These are phyloP conservation scores for Lithobates sylvaticus DNA, from an alignment of 2,797 vertebrate species.

Conservation along the genomic window DNA sequence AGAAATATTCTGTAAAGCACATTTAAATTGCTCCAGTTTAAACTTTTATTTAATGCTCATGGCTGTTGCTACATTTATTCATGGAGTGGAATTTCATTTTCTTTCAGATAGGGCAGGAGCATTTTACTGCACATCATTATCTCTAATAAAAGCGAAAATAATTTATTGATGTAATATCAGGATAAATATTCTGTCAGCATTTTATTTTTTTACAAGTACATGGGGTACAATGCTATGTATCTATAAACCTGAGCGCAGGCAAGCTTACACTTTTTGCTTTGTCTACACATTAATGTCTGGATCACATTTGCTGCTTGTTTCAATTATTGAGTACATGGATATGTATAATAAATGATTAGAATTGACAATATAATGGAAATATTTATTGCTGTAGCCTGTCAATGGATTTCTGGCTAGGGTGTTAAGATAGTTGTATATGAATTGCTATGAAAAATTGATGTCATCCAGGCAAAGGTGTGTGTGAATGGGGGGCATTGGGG, in stretches of 20 bases:
- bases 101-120: slow-evolving; percentile 8
- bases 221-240: background rate
- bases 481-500: too few species aligned
- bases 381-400: too few species aligned
- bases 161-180: background rate
- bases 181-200: background rate
- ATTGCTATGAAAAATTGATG: background rate
- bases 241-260: too few species aligned
- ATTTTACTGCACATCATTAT: slow-evolving; percentile 13
- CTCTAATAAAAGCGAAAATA: background rate
- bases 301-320: too few species aligned
- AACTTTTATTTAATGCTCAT: slow-evolving; percentile 13
- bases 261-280: background rate
- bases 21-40: slow-evolving; percentile 4
- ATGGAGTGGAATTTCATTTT: background rate
- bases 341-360: background rate
- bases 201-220: background rate
- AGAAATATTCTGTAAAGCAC: slow-evolving; percentile 22
- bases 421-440: too few species aligned
- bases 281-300: too few species aligned
- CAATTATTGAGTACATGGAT: too few species aligned
- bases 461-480: too few species aligned
- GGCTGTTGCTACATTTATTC: background rate
- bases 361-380: background rate
- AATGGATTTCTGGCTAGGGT: background rate